phyloP scores from a whole-genome alignment of 2,888 invertebrate genomes.

The Pristionchus exspectatus region DNA sequence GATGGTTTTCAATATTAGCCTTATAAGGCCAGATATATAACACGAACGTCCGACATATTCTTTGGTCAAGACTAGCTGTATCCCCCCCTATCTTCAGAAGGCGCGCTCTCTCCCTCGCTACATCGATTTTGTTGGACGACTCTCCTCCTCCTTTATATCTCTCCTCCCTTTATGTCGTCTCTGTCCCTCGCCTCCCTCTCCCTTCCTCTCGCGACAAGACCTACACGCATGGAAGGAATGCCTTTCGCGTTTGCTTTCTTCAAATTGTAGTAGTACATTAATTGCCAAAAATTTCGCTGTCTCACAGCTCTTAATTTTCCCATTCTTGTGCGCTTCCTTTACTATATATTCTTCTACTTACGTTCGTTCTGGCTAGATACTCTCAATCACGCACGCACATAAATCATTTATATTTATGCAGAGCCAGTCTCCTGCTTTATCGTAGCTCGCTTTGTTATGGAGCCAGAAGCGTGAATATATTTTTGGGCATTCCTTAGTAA shows the following conservation, averaged over 20 bases:
- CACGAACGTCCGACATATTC: neutral
- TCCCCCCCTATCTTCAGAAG: neutral
- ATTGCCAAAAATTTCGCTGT: neutral
- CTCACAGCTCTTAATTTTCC: neutral
- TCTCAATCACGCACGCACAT: neutral
- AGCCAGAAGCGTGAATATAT: neutral
- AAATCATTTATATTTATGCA: neutral
- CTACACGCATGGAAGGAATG: neutral
- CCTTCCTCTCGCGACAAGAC: neutral
- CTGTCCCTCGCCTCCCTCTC: neutral
- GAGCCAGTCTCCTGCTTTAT: neutral
- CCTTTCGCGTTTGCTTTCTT: neutral
- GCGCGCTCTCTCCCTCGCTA: conserved; percentile 23
- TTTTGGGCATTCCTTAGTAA: neutral
- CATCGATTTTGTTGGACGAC: conserved; percentile 39
- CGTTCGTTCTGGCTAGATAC: neutral
- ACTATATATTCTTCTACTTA: neutral
- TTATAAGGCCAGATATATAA: too few species aligned
- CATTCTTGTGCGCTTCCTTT: neutral
- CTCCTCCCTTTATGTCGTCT: neutral
- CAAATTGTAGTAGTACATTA: neutral
- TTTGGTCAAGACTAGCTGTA: neutral
- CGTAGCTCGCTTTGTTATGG: neutral
- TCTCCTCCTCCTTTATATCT: neutral
- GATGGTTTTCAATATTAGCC: too few species aligned